Evolutionary conservation across 1,140 invertebrate species (phyloP).

Genomic region (Anastrepha ludens): DNA sequence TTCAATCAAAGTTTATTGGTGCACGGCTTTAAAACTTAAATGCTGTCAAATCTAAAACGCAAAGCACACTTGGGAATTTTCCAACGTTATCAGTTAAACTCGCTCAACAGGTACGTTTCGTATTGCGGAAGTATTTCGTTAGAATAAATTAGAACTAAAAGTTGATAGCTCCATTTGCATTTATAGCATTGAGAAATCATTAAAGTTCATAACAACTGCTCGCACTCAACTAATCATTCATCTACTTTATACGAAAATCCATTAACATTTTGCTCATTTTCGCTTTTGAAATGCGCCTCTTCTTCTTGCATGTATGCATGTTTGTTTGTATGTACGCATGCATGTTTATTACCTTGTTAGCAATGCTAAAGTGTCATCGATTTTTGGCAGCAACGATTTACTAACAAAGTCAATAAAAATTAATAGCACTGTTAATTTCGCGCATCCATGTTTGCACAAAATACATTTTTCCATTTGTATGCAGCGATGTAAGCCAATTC

Average conservation of each 20-base stretch:
- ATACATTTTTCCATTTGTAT: background rate
- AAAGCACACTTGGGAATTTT: too few species aligned
- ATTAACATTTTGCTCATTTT: background rate
- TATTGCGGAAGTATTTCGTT: slow-evolving; percentile 4
- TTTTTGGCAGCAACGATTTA: slow-evolving; percentile 27
- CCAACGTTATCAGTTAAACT: too few species aligned
- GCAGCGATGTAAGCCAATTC: background rate
- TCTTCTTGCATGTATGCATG: background rate
- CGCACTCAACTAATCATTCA: background rate
- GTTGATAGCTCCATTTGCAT: background rate
- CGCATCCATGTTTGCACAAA: background rate
- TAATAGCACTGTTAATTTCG: background rate
- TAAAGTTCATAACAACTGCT: background rate
- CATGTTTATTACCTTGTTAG: slow-evolving; percentile 34
- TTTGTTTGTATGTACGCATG: background rate
- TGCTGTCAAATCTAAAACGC: too few species aligned
- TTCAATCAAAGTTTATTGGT: too few species aligned
- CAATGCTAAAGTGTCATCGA: slow-evolving; percentile 43
- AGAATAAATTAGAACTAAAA: background rate
- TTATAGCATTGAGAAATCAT: background rate
- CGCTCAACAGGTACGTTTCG: background rate
- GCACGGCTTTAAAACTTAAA: too few species aligned
- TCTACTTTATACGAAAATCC: background rate
- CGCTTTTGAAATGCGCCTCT: background rate
- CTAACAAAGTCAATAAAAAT: slow-evolving; percentile 3